Evolutionary conservation across 2,113 vertebrate species (phyloP).

Genomic region (human (Homo sapiens)): GRCh38 chr22:45283501-45284000

Average conservation of each 20-base stretch:
- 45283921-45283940: no score
- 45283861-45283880: no score
- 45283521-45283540: no score
- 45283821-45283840: not conserved
- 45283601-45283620: not conserved
- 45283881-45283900: no score
- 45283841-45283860: no score
- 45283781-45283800: no score
- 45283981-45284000: no score
- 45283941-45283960: no score
- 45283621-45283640: not conserved
- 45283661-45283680: no score
- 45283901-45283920: no score
- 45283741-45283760: not conserved
- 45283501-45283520: no score
- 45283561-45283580: not conserved
- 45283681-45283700: fast-evolving
- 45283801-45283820: fast-evolving
- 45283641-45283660: not conserved
- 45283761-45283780: not conserved
- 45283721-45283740: fast-evolving
- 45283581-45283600: not conserved
- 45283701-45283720: not conserved
- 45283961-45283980: no score
- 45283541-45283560: not conserved